Conservation (phyloP, 2,113 vertebrate species). For the Epinephelus cyanopodus region DNA sequence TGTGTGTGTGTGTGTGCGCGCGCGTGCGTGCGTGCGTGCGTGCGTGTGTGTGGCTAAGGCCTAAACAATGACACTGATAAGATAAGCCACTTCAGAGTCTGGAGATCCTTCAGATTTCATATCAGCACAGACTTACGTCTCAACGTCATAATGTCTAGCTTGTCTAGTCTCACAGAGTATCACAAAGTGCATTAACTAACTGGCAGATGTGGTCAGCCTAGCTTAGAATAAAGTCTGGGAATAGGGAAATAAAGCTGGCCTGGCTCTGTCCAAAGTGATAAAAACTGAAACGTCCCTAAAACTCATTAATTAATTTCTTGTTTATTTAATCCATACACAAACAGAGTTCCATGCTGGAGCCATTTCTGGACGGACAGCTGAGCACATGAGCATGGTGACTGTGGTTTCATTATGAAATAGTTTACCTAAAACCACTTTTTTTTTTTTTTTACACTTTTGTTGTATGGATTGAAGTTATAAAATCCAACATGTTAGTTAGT, state of each 20-base stretch:
- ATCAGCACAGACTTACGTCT: neutral
- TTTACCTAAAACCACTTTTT: too few relatives aligned
- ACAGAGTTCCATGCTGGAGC: neutral
- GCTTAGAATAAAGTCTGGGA: neutral
- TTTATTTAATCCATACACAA: neutral
- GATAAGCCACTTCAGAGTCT: slow-evolving; percentile 25
- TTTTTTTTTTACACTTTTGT: too few relatives aligned
- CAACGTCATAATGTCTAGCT: neutral
- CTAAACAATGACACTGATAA: slow-evolving; percentile 35
- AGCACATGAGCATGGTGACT: too few relatives aligned
- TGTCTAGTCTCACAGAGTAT: neutral
- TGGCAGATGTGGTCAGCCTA: neutral
- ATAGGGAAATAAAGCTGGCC: neutral
- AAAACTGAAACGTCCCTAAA: too few relatives aligned
- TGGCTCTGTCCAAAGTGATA: neutral
- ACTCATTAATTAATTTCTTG: neutral
- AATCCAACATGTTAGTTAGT: too few relatives aligned
- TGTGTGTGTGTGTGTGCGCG: neutral
- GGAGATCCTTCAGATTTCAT: slow-evolving; percentile 23
- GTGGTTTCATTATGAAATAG: too few relatives aligned
- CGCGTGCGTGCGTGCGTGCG: neutral
- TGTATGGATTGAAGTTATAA: too few relatives aligned
- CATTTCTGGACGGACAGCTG: too few relatives aligned
- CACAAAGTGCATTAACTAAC: neutral
- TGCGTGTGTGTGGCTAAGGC: neutral